A percentile compares a stretch with the other conserved stretches of the same genome.
These are phyloP conservation scores for Macrocentrus cingulum DNA, from an alignment of 1,140 invertebrate species.

Conservation along the genomic window DNA sequence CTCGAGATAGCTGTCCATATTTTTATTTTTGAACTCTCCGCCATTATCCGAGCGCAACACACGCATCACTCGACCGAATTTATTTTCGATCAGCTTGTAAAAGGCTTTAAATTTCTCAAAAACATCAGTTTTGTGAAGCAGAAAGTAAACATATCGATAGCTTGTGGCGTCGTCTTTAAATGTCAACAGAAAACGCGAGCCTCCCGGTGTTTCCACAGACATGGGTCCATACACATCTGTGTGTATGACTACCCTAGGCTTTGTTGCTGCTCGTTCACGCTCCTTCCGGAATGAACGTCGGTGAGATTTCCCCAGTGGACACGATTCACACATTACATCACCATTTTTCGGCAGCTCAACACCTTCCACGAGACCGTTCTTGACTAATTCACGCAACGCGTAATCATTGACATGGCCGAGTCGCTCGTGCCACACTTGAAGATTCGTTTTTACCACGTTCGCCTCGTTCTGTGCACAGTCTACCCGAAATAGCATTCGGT, in stretches of 20 bases:
- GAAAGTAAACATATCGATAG: constrained; percentile 38
- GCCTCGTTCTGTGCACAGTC: constrained; percentile 39
- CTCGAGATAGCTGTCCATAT: constrained; percentile 9
- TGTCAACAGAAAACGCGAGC: constrained; percentile 33
- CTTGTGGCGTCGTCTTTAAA: constrained; percentile 36
- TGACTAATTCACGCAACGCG: constrained; percentile 28
- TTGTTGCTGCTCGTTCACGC: not conserved
- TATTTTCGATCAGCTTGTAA: constrained; percentile 32
- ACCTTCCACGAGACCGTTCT: constrained; percentile 26
- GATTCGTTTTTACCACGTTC: constrained; percentile 24
- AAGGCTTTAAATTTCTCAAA: constrained; percentile 35
- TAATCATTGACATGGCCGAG: constrained; percentile 31
- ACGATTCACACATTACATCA: constrained; percentile 36
- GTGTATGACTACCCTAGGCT: constrained; percentile 34
- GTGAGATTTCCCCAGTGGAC: constrained; percentile 39
- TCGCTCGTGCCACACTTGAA: constrained; percentile 34
- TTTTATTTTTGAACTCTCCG: not conserved
- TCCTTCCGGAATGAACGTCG: constrained; percentile 18
- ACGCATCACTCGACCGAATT: constrained; percentile 23
- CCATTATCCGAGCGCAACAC: not conserved
- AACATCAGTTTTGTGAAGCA: constrained; percentile 43
- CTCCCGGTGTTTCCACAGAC: constrained; percentile 32
- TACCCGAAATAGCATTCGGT: not conserved
- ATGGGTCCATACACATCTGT: constrained; percentile 40
- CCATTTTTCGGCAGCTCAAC: constrained; percentile 19